These are phyloP conservation scores for Acromyrmex heyeri DNA, from an alignment of 1,140 invertebrate species.

Conservation along the genomic window DNA sequence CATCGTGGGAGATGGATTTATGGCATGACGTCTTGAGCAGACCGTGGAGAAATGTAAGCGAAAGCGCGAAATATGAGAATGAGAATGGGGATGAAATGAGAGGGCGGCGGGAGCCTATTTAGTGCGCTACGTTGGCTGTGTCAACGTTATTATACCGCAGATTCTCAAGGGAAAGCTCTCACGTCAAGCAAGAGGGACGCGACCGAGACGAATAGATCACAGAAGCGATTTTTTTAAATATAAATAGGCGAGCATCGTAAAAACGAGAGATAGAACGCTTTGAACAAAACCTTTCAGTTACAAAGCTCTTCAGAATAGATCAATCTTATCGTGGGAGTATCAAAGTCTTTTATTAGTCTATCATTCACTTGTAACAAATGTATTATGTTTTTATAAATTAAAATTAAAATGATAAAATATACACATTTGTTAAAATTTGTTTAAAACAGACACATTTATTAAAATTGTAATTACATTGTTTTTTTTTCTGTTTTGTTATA, in stretches of 20 bases:
- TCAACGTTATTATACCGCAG: constrained; percentile 82
- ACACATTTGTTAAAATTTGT: neutral
- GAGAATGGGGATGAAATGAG: constrained; percentile 49
- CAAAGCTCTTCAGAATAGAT: neutral
- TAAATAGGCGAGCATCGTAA: constrained; percentile 68
- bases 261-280: neutral
- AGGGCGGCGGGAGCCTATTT: constrained; percentile 74
- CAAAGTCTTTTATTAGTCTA: neutral
- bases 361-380: neutral
- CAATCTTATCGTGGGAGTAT: neutral
- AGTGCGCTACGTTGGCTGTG: constrained; percentile 77
- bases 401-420: neutral
- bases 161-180: constrained; percentile 77
- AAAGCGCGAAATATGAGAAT: constrained; percentile 65
- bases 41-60: constrained; percentile 49
- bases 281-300: neutral
- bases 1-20: constrained; percentile 67
- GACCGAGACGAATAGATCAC: constrained; percentile 75
- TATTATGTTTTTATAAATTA: neutral
- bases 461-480: neutral
- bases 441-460: neutral
- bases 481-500: neutral
- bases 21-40: constrained; percentile 52
- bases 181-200: constrained; percentile 22
- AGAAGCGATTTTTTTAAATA: constrained; percentile 80